A percentile compares a stretch with the other conserved stretches of the same genome.
Evolutionary conservation across 2,888 invertebrate genomes (phyloP).

Genomic region (Alloscopus bannaensis): DNA sequence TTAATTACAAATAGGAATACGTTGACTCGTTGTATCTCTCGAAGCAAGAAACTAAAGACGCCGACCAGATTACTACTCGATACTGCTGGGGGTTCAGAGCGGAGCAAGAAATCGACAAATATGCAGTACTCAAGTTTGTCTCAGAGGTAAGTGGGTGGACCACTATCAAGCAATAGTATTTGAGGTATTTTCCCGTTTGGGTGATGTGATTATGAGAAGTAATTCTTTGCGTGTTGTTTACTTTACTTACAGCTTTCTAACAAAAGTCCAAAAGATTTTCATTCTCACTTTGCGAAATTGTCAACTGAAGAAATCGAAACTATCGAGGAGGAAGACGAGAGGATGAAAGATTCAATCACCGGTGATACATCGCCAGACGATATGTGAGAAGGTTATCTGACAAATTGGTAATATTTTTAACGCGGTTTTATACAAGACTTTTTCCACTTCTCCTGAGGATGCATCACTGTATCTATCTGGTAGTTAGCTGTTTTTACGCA

Average conservation of each 20-base stretch:
- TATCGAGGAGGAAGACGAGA: constrained; percentile 7
- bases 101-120: constrained; percentile 40
- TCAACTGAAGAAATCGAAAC: not conserved
- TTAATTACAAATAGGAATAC: constrained; percentile 29
- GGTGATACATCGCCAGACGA: no score
- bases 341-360: not conserved
- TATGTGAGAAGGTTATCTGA: no score
- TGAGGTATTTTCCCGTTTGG: no score
- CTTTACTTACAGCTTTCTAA: no score
- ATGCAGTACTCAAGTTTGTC: constrained; percentile 38
- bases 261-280: constrained; percentile 9
- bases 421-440: no score
- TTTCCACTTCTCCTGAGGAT: no score
- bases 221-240: no score
- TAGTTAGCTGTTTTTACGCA: no score
- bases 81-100: constrained; percentile 53
- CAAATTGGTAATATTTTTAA: no score
- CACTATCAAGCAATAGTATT: no score
- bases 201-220: no score
- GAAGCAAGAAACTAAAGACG: constrained; percentile 19
- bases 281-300: constrained; percentile 9
- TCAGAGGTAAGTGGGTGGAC: constrained; percentile 29
- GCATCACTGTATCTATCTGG: no score
- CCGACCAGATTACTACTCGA: not conserved
- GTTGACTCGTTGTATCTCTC: constrained; percentile 37